A percentile compares a stretch with the other conserved stretches of the same genome.
Conservation (phyloP, 1,140 invertebrate species). For the Nomia melanderi region DNA sequence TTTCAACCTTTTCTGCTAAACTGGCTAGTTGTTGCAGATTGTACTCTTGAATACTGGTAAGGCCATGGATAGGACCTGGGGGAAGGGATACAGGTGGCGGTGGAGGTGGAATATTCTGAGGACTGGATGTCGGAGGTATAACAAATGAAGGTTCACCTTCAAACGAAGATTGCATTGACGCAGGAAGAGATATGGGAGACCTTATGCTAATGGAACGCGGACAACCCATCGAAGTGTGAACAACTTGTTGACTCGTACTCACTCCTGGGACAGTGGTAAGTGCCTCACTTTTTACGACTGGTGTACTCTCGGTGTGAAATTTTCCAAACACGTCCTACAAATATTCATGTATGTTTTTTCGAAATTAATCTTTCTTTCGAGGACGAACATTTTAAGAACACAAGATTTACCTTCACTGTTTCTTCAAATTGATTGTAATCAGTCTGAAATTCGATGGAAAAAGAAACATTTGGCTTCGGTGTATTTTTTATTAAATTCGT, state of each 20-base stretch:
- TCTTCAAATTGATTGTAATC: constrained; percentile 90
- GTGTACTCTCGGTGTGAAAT: constrained; percentile 84
- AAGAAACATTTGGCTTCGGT: constrained; percentile 89
- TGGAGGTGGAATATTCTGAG: constrained; percentile 79
- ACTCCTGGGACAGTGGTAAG: constrained; percentile 61
- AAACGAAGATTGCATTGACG: constrained; percentile 89
- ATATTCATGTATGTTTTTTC: not conserved
- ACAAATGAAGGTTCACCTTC: constrained; percentile 83
- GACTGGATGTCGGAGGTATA: constrained; percentile 76
- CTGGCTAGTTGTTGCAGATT: constrained; percentile 91
- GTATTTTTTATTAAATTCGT: constrained; percentile 89
- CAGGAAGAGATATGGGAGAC: constrained; percentile 85
- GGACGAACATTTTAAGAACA: not conserved
- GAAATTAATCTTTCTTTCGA: too few species aligned
- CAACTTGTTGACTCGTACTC: constrained; percentile 68
- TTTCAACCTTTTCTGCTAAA: constrained; percentile 85
- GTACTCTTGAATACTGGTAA: constrained; percentile 90
- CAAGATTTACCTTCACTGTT: constrained; percentile 79
- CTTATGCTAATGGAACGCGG: constrained; percentile 82
- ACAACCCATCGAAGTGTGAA: constrained; percentile 78
- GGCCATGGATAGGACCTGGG: constrained; percentile 79
- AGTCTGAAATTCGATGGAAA: constrained; percentile 91
- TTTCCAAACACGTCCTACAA: constrained; percentile 87
- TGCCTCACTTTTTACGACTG: constrained; percentile 65
- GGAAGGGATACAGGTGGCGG: constrained; percentile 76